Evolutionary conservation across 35 echinoderm and acorn worm species (phyloP), one percentile per base, ranked within the genome.

Genomic region (Hemicentrotus pulcherrimus): DNA sequence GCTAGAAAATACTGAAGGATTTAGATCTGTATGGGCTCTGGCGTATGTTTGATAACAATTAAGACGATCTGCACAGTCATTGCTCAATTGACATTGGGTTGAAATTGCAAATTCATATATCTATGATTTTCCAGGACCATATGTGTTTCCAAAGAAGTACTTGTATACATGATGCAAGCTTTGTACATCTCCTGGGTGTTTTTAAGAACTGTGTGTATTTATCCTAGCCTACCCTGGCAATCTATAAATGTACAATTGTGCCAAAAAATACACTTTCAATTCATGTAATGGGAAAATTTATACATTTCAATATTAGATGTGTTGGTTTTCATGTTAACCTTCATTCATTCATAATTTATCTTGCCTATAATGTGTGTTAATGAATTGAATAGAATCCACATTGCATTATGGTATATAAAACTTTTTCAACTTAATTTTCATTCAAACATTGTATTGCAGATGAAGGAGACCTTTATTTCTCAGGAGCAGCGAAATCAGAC

Each of bases 401-500:
- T n/a, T n/a, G n/a, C n/a, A n/a, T n/a, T n/a, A n/a, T n/a, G 35
- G 0, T 41, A 41, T 41, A 41, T 41, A 41, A 41, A 31, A 31
- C 11, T 86, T 5, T 86, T 86, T 86, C 11, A 6, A 45, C 33
- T 31, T 33, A 8, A 0, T 24, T 45, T 90, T 89, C 7, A 6
- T 90, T 24, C 65, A 70, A 24, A 65, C 50, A 1, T 3, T 70
- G 6, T 55, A 28, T 86, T 94, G 10, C 92, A 99, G 98, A 59
- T 94, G 96, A 91, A 59, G 98, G 98, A 31, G 97, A 99, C 85
- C 50, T 99, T 45, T 97, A 96, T 70, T 96, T 99, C 78, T 95
- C 96, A 35, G 88, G 96, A 5, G 95, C 98, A 31, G 92, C 86
- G 9, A 94, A 96, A 94, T 94, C 91, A 10, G 97, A 99, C 95